A percentile compares a stretch with the other conserved stretches of the same genome.
These are phyloP conservation scores for Julus scandinavius DNA, from an alignment of 2,888 invertebrate species.

Conservation along the genomic window DNA sequence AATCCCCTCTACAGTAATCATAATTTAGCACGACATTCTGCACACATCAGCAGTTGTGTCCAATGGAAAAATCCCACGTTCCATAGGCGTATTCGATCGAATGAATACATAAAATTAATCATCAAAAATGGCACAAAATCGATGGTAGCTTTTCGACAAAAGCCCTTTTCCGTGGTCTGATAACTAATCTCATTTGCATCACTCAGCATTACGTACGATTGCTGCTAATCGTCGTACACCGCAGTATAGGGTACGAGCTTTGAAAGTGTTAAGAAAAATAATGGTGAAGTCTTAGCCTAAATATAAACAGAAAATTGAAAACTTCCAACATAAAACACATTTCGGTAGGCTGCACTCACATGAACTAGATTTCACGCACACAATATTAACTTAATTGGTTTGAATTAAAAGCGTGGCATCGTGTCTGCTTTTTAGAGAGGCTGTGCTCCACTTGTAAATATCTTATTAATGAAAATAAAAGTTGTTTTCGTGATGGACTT, in stretches of 20 bases:
- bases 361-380: conserved; percentile 17
- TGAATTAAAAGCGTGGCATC: background rate
- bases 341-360: background rate
- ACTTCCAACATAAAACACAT: background rate
- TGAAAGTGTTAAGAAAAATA: background rate
- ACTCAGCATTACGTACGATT: background rate
- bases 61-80: background rate
- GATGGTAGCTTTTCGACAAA: conserved; percentile 24
- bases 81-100: background rate
- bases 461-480: background rate
- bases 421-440: background rate
- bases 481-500: background rate
- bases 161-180: background rate
- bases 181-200: conserved; percentile 36
- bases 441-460: background rate
- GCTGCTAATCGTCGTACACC: background rate
- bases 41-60: background rate
- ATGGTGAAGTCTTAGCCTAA: background rate
- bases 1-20: background rate
- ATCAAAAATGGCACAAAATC: conserved; percentile 6
- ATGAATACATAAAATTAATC: background rate
- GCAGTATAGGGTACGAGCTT: background rate
- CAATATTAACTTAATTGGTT: background rate
- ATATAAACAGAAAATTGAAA: background rate
- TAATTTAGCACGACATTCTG: background rate